A percentile compares a stretch with the other conserved stretches of the same genome.
These are phyloP conservation scores for Stichodactyla helianthus DNA, from an alignment of 64 coral and sea anemone species.

Conservation along the genomic window DNA sequence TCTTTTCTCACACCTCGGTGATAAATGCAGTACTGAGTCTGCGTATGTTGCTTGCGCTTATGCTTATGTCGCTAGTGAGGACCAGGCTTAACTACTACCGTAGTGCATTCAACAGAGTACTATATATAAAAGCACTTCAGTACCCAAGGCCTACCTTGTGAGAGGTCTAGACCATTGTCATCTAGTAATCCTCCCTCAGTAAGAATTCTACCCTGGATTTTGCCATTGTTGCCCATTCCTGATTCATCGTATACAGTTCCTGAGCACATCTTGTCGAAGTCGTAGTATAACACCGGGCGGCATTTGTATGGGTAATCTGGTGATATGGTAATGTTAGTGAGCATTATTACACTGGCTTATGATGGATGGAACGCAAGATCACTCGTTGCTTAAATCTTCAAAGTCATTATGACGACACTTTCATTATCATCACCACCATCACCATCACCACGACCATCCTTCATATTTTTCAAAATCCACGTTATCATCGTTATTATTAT, in stretches of 20 bases:
- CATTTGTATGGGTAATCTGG: constrained; percentile 73
- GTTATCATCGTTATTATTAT: not conserved
- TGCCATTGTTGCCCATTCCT: constrained; percentile 82
- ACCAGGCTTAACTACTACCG: no score
- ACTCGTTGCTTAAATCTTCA: not conserved
- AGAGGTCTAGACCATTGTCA: constrained; percentile 66
- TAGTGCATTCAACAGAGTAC: not conserved
- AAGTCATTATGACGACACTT: not conserved
- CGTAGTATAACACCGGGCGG: constrained; percentile 80
- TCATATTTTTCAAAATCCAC: not conserved
- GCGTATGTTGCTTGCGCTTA: no score
- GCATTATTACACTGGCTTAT: not conserved
- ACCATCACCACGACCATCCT: not conserved
- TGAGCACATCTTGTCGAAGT: constrained; percentile 81
- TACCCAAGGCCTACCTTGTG: not conserved
- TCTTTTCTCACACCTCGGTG: no score
- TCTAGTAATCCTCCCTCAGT: constrained; percentile 56
- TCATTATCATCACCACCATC: not conserved
- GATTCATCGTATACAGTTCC: constrained; percentile 86
- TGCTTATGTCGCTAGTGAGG: no score
- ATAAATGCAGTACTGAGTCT: no score
- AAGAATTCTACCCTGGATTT: constrained; percentile 41
- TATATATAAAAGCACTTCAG: not conserved
- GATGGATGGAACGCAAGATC: not conserved
- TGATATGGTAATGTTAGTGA: not conserved